A percentile compares a stretch with the other conserved stretches of the same genome.
These are phyloP conservation scores for Zele albiditarsus DNA, from an alignment of 2,888 invertebrate species.

Conservation along the genomic window DNA sequence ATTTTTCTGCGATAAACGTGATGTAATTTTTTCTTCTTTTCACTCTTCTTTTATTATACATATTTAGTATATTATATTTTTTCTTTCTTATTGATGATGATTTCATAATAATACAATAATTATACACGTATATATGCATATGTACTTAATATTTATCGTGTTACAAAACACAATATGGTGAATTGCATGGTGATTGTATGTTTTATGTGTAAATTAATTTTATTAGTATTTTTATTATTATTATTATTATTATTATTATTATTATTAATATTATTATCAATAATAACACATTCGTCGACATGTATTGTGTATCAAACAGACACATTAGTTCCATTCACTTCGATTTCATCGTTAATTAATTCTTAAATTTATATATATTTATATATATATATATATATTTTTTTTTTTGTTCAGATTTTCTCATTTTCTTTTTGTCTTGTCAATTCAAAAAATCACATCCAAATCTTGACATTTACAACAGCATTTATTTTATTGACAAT, in stretches of 20 bases:
- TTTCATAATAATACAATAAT: not conserved
- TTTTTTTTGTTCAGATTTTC: not conserved
- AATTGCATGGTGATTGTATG: not conserved
- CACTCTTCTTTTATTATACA: not conserved
- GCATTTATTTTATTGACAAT: not conserved
- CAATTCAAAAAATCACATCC: not conserved
- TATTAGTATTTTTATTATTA: not conserved
- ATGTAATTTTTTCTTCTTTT: not conserved
- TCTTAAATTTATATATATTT: not conserved
- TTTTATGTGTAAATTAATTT: not conserved
- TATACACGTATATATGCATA: not conserved
- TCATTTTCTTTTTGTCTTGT: not conserved
- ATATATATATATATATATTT: not conserved
- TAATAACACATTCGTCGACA: slow-evolving; percentile 3
- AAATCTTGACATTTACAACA: not conserved
- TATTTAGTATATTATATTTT: not conserved
- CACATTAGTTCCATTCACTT: not conserved
- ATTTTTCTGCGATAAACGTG: not conserved
- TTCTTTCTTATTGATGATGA: not conserved
- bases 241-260: not conserved
- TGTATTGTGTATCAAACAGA: not conserved
- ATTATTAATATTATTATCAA: slow-evolving; percentile 14
- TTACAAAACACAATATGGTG: not conserved
- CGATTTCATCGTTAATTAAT: not conserved
- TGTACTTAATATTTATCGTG: not conserved